phyloP scores from a whole-genome alignment of 2,888 invertebrate species.

The Mythimna albipuncta region DNA sequence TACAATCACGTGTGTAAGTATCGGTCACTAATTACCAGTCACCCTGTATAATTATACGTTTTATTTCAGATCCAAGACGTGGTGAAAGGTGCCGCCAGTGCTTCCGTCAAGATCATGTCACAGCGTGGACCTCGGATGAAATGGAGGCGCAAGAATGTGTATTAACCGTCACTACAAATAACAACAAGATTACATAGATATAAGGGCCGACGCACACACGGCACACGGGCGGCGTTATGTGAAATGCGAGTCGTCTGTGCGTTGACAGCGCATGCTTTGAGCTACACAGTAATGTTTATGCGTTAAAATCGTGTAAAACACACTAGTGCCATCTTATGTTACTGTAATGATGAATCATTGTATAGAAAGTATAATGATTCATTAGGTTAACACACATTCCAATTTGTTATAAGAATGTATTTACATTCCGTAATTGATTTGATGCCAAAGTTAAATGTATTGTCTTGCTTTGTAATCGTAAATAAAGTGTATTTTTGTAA shows the following conservation, averaged over 20 bases:
- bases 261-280: background rate
- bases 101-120: constrained; percentile 99
- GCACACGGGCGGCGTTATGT: background rate
- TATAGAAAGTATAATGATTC: too few relatives aligned
- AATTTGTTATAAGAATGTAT: background rate
- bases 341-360: background rate
- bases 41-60: too few relatives aligned
- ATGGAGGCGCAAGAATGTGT: constrained; percentile 93
- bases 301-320: background rate
- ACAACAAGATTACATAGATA: background rate
- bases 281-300: background rate
- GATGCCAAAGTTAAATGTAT: constrained; percentile 10
- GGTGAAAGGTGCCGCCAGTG: constrained; percentile 99
- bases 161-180: constrained; percentile 22
- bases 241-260: background rate
- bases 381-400: background rate
- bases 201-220: background rate
- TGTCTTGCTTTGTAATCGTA: constrained; percentile 9
- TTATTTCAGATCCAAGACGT: constrained; percentile 96
- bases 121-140: constrained; percentile 96
- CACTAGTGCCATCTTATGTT: background rate
- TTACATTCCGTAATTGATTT: constrained; percentile 11
- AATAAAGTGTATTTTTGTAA: constrained; percentile 32
- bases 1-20: too few relatives aligned
- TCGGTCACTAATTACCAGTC: too few relatives aligned